Conservation (phyloP, 2,113 vertebrate genomes). For the Proteles cristata region DNA sequence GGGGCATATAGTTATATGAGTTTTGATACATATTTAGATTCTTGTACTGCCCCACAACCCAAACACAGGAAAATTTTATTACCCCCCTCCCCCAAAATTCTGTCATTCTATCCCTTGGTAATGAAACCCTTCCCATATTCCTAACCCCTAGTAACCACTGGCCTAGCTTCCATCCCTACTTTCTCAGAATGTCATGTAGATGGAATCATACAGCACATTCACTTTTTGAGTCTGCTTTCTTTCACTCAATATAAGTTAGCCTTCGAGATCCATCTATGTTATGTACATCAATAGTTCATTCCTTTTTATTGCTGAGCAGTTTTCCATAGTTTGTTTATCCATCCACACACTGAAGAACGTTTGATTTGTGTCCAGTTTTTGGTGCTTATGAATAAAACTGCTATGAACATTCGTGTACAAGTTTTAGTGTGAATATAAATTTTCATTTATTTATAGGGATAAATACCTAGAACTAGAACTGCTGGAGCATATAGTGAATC, state of each 20-base stretch:
- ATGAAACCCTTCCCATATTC: background rate
- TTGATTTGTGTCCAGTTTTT: background rate
- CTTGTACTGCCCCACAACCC: background rate
- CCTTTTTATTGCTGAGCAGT: background rate
- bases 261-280: background rate
- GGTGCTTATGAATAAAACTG: constrained; percentile 19
- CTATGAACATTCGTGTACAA: background rate
- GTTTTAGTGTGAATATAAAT: background rate
- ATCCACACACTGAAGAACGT: background rate
- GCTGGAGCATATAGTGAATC: background rate
- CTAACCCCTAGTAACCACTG: background rate
- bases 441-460: background rate
- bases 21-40: constrained; percentile 30
- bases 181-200: constrained; percentile 24
- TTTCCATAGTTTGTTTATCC: constrained; percentile 16
- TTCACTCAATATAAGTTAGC: background rate
- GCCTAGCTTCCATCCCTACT: background rate
- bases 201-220: background rate
- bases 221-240: background rate
- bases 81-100: background rate
- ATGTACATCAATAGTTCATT: background rate
- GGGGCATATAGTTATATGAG: background rate
- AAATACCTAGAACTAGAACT: constrained; percentile 6
- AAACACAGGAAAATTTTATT: background rate
- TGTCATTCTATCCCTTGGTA: background rate